phyloP scores from a whole-genome alignment of 2,113 vertebrate genomes.

The Gymnocephalus cernua region DNA sequence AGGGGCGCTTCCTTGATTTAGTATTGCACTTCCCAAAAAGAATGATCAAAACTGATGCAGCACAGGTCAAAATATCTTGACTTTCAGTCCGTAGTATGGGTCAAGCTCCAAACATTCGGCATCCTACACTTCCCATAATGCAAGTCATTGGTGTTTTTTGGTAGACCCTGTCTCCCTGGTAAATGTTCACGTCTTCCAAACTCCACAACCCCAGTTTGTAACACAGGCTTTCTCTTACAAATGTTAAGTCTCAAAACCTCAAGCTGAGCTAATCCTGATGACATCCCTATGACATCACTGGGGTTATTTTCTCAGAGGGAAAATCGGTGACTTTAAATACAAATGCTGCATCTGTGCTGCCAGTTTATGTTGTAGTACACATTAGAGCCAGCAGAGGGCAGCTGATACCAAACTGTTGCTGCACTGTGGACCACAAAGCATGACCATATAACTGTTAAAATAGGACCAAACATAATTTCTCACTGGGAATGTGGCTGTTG shows the following conservation, averaged over 20 bases:
- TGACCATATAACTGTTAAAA: not conserved
- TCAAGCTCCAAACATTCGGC: not conserved
- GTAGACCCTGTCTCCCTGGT: not conserved
- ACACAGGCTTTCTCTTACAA: not conserved
- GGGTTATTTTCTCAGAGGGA: not conserved
- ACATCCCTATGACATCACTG: not conserved
- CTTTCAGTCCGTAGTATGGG: not conserved
- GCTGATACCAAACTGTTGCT: not conserved
- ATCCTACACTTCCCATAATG: not conserved
- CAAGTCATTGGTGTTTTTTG: not conserved
- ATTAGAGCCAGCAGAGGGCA: conserved; percentile 53
- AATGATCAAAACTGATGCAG: not conserved
- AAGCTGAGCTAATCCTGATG: not conserved
- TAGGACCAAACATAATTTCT: not conserved
- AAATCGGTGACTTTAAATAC: not conserved
- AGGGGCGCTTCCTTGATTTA: not conserved
- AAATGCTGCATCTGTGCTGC: not conserved
- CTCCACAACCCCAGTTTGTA: too few relatives aligned
- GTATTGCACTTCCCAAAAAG: not conserved
- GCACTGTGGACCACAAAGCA: not conserved
- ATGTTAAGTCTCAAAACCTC: too few relatives aligned
- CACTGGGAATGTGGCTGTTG: not conserved
- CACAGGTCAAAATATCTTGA: not conserved
- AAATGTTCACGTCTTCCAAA: not conserved
- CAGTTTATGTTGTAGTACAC: not conserved